phyloP scores from a whole-genome alignment of 2,113 vertebrate species.

The Petromus typicus region DNA sequence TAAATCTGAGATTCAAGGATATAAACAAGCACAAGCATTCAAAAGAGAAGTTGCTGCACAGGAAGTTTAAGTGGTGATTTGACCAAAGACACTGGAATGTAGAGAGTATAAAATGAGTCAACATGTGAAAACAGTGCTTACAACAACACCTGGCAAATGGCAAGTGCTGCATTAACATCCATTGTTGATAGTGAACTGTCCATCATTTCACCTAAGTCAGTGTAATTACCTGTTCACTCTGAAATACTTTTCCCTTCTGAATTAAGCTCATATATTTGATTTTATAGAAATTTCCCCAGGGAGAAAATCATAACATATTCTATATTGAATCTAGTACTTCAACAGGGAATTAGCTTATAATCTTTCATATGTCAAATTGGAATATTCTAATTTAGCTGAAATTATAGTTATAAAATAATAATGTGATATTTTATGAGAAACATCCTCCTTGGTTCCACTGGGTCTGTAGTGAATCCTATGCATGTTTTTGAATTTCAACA shows the following conservation, averaged over 20 bases:
- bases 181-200: background rate
- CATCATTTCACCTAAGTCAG: background rate
- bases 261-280: slow-evolving; percentile 8
- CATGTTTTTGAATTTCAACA: background rate
- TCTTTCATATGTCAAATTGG: background rate
- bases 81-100: background rate
- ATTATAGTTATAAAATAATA: background rate
- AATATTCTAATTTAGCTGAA: background rate
- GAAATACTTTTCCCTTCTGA: background rate
- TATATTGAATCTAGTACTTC: background rate
- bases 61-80: background rate
- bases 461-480: fast-evolving
- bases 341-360: background rate
- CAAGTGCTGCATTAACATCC: background rate
- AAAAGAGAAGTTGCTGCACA: background rate
- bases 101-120: background rate
- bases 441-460: background rate
- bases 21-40: background rate
- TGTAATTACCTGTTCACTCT: background rate
- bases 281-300: background rate
- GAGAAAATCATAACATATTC: background rate
- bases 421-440: background rate
- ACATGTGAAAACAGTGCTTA: background rate
- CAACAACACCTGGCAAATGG: background rate
- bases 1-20: background rate